Evolutionary conservation across 2,797 vertebrate genomes (phyloP).

Genomic region (Enteromius afrohamiltoni): DNA sequence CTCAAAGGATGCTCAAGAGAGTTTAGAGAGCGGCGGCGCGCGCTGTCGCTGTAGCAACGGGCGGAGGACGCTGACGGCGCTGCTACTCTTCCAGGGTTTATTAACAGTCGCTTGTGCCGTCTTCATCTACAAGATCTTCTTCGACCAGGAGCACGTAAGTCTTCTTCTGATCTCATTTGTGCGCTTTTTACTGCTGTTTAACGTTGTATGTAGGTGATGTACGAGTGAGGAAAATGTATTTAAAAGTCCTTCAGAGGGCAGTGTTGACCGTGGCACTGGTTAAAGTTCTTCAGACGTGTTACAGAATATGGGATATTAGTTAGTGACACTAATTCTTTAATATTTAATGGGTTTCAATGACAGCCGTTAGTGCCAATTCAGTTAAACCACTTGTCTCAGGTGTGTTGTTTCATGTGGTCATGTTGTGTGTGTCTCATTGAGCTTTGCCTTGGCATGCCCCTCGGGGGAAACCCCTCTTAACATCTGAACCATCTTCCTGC

Average conservation of each 20-base stretch:
- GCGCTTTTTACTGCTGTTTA: too few relatives aligned
- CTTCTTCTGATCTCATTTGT: background rate
- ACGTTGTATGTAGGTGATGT: background rate
- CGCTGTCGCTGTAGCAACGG: slow-evolving; percentile 23
- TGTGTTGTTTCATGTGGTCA: slow-evolving; percentile 13
- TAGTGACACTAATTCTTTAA: background rate
- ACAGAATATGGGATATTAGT: background rate
- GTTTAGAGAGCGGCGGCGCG: slow-evolving; percentile 2
- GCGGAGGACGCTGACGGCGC: slow-evolving; percentile 8
- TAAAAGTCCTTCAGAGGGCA: slow-evolving; percentile 22
- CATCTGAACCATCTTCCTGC: background rate
- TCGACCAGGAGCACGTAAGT: background rate
- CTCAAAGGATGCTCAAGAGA: slow-evolving; percentile 28
- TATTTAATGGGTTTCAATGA: background rate
- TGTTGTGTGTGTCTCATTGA: background rate
- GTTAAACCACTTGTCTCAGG: background rate
- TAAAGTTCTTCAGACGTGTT: background rate
- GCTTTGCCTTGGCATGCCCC: slow-evolving; percentile 30
- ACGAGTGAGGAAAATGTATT: background rate
- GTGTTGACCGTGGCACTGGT: background rate
- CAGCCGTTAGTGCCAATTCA: background rate
- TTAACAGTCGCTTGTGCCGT: slow-evolving; percentile 43
- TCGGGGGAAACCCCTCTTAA: slow-evolving; percentile 23
- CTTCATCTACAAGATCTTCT: slow-evolving; percentile 3
- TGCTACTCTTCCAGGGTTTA: slow-evolving; percentile 39